Conservation (phyloP, 1,140 invertebrate genomes). For the Atta texana region DNA sequence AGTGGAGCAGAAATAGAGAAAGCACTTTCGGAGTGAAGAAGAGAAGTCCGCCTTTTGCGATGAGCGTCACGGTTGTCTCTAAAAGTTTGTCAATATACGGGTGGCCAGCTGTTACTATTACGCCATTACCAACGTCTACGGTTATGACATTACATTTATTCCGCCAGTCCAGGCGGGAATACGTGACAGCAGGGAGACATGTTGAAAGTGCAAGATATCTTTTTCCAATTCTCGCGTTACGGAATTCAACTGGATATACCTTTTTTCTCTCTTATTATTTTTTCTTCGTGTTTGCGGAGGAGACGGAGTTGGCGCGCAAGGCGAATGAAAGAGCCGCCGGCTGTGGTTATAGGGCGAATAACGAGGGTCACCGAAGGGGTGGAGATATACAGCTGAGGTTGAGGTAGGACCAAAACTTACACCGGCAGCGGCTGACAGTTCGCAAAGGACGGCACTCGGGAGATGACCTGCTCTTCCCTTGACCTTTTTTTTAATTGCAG, state of each 20-base stretch:
- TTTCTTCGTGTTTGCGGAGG: slow-evolving; percentile 24
- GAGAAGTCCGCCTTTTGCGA: slow-evolving; percentile 3
- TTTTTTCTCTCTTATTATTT: slow-evolving; percentile 25
- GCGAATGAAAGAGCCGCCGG: slow-evolving; percentile 53
- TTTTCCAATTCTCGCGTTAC: slow-evolving; percentile 14
- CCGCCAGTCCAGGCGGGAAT: slow-evolving; percentile 36
- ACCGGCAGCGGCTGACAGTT: slow-evolving; percentile 32
- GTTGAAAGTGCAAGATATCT: slow-evolving; percentile 9
- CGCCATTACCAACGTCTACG: slow-evolving; percentile 55
- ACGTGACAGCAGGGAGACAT: neutral
- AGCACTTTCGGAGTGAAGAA: neutral
- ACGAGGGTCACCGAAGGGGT: neutral
- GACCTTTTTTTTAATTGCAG: slow-evolving; percentile 83
- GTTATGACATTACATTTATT: slow-evolving; percentile 65
- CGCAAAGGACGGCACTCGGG: slow-evolving; percentile 62
- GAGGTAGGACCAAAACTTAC: slow-evolving; percentile 53
- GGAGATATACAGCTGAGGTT: neutral
- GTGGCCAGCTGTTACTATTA: slow-evolving; percentile 74
- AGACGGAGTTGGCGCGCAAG: slow-evolving; percentile 56
- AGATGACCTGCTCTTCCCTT: slow-evolving; percentile 72
- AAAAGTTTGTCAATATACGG: slow-evolving; percentile 80
- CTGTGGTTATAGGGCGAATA: slow-evolving; percentile 7
- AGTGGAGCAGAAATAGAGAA: slow-evolving; percentile 34
- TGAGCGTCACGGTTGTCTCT: slow-evolving; percentile 40
- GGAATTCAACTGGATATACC: slow-evolving; percentile 26